Conservation (phyloP, 1,140 invertebrate genomes). For the Drosophila serrata region DNA sequence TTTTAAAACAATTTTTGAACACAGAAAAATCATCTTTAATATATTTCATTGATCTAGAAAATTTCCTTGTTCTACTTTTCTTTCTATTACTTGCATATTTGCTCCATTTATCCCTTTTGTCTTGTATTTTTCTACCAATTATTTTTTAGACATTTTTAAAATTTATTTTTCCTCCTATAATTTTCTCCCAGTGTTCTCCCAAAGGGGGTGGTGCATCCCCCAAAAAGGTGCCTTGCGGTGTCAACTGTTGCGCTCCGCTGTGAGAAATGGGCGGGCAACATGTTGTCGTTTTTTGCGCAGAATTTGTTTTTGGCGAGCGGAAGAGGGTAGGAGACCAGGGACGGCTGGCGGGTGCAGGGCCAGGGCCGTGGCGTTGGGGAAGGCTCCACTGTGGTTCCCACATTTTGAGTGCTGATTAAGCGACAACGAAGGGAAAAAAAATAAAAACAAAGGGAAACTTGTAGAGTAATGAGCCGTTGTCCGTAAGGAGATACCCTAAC, state of each 20-base stretch:
- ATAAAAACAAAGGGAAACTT: constrained; percentile 22
- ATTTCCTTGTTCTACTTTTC: background rate
- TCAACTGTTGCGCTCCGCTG: constrained; percentile 29
- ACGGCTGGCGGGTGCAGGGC: background rate
- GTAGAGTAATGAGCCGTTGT: constrained; percentile 11
- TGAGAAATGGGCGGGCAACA: constrained; percentile 15
- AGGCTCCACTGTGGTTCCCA: constrained; percentile 44
- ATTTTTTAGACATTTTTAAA: background rate
- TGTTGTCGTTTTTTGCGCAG: constrained; percentile 16
- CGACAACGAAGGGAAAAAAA: constrained; percentile 22
- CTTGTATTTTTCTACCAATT: background rate
- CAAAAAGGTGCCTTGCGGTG: constrained; percentile 7
- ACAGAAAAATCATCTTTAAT: background rate
- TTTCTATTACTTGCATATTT: background rate
- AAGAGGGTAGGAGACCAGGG: background rate
- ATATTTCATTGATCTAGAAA: background rate
- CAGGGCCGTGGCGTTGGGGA: background rate
- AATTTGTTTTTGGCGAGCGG: constrained; percentile 14
- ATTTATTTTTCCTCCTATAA: too few relatives aligned
- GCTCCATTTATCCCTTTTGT: background rate
- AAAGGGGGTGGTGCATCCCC: background rate
- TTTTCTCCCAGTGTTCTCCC: background rate
- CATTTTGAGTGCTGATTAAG: constrained; percentile 64
- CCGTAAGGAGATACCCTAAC: constrained; percentile 33
- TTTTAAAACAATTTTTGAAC: too few relatives aligned